These are phyloP conservation scores for Leptocoma aspasia DNA, from an alignment of 2,113 vertebrate species.

Conservation along the genomic window DNA sequence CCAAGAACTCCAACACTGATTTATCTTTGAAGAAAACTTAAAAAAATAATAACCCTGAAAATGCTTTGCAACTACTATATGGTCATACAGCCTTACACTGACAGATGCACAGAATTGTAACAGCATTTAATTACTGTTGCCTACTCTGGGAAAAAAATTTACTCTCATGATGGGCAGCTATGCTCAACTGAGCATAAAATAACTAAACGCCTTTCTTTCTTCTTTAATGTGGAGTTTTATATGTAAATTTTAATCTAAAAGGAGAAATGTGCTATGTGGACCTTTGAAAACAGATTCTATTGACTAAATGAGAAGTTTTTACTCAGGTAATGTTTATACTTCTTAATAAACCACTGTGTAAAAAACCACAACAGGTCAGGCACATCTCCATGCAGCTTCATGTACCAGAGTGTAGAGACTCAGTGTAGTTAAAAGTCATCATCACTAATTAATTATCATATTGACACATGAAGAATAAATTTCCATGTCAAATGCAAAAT, in stretches of 20 bases:
- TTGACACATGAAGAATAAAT: not conserved
- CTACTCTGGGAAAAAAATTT: not conserved
- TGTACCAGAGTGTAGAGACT: not conserved
- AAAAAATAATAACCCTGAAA: not conserved
- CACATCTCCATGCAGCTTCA: not conserved
- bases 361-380: not conserved
- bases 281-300: not conserved
- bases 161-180: not conserved
- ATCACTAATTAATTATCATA: not conserved
- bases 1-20: not conserved
- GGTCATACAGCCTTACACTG: not conserved
- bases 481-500: not conserved
- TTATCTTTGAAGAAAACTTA: not conserved
- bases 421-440: not conserved
- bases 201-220: not conserved
- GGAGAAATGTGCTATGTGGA: not conserved
- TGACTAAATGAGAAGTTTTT: not conserved
- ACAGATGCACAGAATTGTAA: not conserved
- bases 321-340: not conserved
- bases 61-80: not conserved
- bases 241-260: not conserved
- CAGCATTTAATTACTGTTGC: not conserved
- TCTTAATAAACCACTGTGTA: not conserved
- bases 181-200: not conserved
- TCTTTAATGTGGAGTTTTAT: not conserved